Percentiles rank a stretch among this genome's conserved stretches.
These are phyloP conservation scores for Caenorhabditis virilis DNA, from an alignment of 2,888 invertebrate species.

Conservation along the genomic window DNA sequence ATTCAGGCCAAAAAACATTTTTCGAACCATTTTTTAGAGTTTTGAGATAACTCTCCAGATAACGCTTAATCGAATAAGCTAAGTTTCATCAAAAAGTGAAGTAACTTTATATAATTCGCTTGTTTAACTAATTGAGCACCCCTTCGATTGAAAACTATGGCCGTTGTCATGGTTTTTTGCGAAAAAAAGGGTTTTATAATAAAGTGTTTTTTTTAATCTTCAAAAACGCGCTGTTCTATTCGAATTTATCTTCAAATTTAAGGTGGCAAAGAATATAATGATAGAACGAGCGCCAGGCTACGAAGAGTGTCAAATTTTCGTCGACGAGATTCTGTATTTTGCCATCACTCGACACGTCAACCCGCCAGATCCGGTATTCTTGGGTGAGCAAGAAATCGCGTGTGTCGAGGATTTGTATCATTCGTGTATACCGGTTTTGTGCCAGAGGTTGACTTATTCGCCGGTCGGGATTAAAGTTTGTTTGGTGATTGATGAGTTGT, in stretches of 20 bases:
- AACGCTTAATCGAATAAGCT: too few relatives aligned
- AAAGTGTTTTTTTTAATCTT: too few relatives aligned
- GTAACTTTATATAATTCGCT: too few relatives aligned
- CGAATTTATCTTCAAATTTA: background rate
- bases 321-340: slow-evolving; percentile 28
- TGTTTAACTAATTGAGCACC: too few relatives aligned
- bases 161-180: too few relatives aligned
- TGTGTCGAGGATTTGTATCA: slow-evolving; percentile 21
- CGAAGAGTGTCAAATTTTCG: slow-evolving; percentile 8
- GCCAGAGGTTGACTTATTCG: slow-evolving; percentile 14
- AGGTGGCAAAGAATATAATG: slow-evolving; percentile 19
- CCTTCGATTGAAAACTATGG: too few relatives aligned
- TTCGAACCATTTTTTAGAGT: too few relatives aligned
- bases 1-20: too few relatives aligned
- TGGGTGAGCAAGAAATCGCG: slow-evolving; percentile 19
- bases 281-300: background rate
- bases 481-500: slow-evolving; percentile 29
- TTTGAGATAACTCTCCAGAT: too few relatives aligned
- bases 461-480: slow-evolving; percentile 25
- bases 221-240: too few relatives aligned
- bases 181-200: too few relatives aligned
- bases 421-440: slow-evolving; percentile 22
- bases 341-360: slow-evolving; percentile 28
- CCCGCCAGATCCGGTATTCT: slow-evolving; percentile 22
- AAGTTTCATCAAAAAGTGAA: too few relatives aligned